Percentiles rank a stretch among this genome's conserved stretches.
These are phyloP conservation scores for Lindbergichthys nudifrons DNA, from an alignment of 2,797 vertebrate species.

Conservation along the genomic window DNA sequence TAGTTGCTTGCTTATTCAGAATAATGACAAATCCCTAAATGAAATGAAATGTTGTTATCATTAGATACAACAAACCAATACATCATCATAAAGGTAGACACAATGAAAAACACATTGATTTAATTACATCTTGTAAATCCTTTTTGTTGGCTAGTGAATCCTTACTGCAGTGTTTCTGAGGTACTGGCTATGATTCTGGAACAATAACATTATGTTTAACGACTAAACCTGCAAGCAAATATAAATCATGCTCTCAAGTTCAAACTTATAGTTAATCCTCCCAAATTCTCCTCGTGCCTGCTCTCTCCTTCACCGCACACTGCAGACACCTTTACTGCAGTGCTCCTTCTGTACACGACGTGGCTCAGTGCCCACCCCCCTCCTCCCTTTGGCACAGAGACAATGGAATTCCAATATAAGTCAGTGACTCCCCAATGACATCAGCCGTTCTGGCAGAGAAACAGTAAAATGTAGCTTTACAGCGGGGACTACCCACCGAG, in stretches of 20 bases:
- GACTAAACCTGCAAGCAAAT: constrained; percentile 1
- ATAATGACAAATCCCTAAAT: background rate
- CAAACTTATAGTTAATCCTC: constrained; percentile 3
- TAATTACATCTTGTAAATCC: too few relatives aligned
- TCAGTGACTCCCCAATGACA: constrained; percentile 58
- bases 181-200: background rate
- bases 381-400: constrained; percentile 57
- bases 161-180: background rate
- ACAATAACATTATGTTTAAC: background rate
- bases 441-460: constrained; percentile 52
- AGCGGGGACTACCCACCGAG: constrained; percentile 29
- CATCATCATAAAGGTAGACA: too few relatives aligned
- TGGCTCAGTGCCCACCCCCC: constrained; percentile 25
- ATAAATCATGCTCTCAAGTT: background rate
- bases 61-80: background rate
- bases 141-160: background rate
- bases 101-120: too few relatives aligned
- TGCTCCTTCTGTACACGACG: constrained; percentile 26
- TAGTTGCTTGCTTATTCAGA: background rate
- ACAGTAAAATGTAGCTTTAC: constrained; percentile 34
- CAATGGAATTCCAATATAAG: constrained; percentile 66
- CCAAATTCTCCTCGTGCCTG: background rate
- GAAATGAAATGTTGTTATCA: background rate
- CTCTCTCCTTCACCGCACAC: constrained; percentile 14
- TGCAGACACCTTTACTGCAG: constrained; percentile 35